Conservation (phyloP, 2,797 vertebrate species). For the Coluber constrictor region DNA sequence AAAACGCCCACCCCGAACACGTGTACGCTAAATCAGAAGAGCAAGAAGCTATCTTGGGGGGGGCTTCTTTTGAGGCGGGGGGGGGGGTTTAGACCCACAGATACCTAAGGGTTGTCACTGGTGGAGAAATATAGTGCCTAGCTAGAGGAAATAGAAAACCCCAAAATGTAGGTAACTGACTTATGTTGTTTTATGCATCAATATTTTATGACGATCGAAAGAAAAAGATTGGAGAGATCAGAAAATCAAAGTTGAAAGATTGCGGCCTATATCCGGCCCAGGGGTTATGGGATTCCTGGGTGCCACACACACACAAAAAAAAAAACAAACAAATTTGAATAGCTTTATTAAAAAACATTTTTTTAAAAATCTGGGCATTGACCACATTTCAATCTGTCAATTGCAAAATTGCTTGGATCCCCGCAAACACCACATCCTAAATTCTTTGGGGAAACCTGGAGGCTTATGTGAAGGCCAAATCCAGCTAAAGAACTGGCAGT, state of each 20-base stretch:
- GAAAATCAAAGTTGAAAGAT: not conserved
- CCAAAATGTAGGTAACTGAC: not conserved
- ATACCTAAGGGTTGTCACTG: not conserved
- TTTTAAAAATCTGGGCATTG: not conserved
- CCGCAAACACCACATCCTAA: not conserved
- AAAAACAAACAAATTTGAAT: not conserved
- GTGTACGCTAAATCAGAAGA: not conserved
- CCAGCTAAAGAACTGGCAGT: not conserved
- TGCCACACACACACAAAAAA: not conserved
- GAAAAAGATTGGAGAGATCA: not conserved
- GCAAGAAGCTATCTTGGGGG: not conserved
- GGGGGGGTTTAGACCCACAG: not conserved
- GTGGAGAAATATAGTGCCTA: not conserved
- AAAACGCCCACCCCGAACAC: not conserved
- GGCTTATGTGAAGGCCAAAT: not conserved
- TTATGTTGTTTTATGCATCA: not conserved
- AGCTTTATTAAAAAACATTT: not conserved
- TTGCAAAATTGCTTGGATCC: not conserved
- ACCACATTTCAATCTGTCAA: not conserved
- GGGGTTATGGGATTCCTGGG: not conserved
- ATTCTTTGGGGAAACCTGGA: not conserved
- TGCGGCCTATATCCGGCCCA: rapidly evolving
- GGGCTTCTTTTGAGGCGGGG: not conserved
- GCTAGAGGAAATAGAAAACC: no score
- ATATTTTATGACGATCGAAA: not conserved